Percentiles rank a stretch among this genome's conserved stretches.
Evolutionary conservation across 2,113 vertebrate species (phyloP).

Genomic region (Rhinopomastus cyanomelas): DNA sequence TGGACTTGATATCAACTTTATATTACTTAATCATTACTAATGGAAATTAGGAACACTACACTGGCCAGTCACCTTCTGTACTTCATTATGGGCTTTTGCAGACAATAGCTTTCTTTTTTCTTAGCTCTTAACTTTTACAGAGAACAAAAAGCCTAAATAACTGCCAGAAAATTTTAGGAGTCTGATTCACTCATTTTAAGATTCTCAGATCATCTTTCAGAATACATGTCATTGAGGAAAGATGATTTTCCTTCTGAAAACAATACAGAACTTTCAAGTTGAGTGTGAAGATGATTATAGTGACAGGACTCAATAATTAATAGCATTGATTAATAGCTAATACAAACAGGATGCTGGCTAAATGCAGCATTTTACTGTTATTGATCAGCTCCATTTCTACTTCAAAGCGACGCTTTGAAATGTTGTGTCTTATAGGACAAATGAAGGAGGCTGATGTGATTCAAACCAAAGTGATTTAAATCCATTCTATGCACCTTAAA

Average conservation of each 20-base stretch:
- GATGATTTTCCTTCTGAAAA: background rate
- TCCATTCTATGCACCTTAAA: background rate
- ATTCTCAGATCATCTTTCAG: background rate
- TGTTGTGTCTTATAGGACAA: too few relatives aligned
- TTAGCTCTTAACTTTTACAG: background rate
- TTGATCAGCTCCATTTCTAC: too few relatives aligned
- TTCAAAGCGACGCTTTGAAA: too few relatives aligned
- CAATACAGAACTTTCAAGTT: background rate
- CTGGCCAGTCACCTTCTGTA: background rate
- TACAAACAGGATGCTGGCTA: background rate
- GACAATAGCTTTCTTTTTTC: background rate
- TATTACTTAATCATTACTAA: background rate
- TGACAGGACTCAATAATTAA: background rate
- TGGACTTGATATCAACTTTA: background rate
- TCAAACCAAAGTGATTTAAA: background rate
- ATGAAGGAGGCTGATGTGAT: too few relatives aligned
- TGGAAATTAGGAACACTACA: background rate
- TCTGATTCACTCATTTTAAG: background rate
- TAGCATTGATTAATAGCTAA: too few relatives aligned
- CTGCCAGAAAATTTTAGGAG: background rate
- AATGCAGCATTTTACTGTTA: too few relatives aligned
- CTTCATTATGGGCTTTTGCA: background rate
- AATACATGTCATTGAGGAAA: background rate
- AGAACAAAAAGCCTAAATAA: background rate
- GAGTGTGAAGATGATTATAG: background rate